A percentile compares a stretch with the other conserved stretches of the same genome.
Conservation (phyloP, 2,888 invertebrate genomes). For the Ellobium chinense region DNA sequence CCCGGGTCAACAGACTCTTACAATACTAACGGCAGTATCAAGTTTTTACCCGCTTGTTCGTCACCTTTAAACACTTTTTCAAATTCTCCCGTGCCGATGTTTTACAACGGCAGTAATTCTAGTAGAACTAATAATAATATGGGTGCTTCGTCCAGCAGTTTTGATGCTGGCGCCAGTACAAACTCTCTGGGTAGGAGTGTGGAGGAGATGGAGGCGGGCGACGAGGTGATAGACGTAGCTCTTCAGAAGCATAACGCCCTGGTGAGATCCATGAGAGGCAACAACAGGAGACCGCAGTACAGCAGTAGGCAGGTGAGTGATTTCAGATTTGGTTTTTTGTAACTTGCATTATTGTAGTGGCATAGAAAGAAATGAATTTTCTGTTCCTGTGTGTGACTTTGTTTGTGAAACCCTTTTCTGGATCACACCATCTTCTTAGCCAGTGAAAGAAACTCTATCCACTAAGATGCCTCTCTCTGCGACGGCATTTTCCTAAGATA, state of each 20-base stretch:
- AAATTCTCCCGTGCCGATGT: neutral
- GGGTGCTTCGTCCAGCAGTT: neutral
- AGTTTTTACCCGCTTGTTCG: neutral
- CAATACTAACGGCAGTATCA: neutral
- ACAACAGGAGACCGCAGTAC: slow-evolving; percentile 4
- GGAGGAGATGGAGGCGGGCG: neutral
- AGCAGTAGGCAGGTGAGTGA: slow-evolving; percentile 25
- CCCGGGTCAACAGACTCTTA: neutral
- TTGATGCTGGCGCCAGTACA: neutral
- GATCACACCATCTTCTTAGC: too few species aligned
- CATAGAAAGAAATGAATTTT: neutral
- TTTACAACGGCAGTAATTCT: neutral
- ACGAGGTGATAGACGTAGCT: slow-evolving; percentile 36
- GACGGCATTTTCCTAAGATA: too few species aligned
- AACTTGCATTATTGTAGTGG: neutral
- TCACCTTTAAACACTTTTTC: neutral
- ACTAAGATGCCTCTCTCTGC: too few species aligned
- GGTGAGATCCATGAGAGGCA: slow-evolving; percentile 34
- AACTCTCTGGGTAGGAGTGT: neutral
- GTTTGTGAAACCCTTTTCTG: too few species aligned
- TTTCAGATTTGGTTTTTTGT: too few species aligned
- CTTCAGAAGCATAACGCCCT: slow-evolving; percentile 45
- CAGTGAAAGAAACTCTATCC: too few species aligned
- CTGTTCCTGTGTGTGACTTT: too few species aligned
- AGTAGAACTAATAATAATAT: slow-evolving; percentile 9